Percentiles rank a stretch among this genome's conserved stretches.
Conservation (phyloP, 1,140 invertebrate genomes). For the Zeugodacus cucurbitae region DNA sequence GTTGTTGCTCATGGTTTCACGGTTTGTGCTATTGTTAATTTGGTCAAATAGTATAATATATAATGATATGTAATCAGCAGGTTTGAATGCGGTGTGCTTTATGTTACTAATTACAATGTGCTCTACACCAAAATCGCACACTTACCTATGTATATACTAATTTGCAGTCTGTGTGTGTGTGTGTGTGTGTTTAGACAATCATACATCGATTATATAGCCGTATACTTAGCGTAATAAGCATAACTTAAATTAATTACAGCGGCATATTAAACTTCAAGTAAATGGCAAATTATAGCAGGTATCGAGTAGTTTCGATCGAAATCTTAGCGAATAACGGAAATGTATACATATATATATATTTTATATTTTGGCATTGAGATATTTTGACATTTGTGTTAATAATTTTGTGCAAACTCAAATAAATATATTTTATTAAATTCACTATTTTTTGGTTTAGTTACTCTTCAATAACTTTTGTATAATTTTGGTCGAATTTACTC, state of each 20-base stretch:
- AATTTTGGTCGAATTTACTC: too few relatives aligned
- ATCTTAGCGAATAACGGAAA: too few relatives aligned
- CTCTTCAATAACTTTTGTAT: too few relatives aligned
- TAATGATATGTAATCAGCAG: background rate
- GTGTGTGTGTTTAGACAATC: background rate
- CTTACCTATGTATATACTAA: background rate
- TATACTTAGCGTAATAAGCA: background rate
- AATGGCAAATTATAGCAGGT: background rate
- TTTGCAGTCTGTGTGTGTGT: background rate
- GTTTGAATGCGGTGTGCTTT: background rate
- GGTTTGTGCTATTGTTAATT: background rate
- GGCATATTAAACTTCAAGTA: background rate
- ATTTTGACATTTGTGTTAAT: too few relatives aligned
- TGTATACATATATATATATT: too few relatives aligned
- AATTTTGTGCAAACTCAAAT: too few relatives aligned
- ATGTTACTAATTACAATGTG: background rate
- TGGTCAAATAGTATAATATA: background rate
- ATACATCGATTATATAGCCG: background rate
- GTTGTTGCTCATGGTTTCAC: background rate
- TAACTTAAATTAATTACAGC: background rate
- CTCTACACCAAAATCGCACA: background rate
- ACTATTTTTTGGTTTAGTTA: too few relatives aligned
- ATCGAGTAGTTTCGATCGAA: too few relatives aligned
- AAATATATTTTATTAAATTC: too few relatives aligned
- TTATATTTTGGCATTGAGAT: too few relatives aligned